Evolutionary conservation across 2,888 invertebrate genomes (phyloP).

Genomic region (Aphidius colemani): DNA sequence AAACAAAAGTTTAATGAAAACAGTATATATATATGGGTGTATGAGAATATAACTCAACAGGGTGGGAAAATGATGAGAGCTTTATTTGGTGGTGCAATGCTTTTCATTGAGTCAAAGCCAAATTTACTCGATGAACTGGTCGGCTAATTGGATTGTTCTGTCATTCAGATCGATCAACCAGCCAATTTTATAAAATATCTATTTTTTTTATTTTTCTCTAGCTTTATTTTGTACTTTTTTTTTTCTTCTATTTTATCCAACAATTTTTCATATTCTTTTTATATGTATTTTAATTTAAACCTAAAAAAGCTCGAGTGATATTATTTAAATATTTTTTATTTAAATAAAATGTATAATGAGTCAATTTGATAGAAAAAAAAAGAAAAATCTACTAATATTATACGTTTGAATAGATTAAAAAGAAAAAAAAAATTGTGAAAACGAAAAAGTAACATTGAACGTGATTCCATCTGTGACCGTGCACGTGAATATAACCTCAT

Average conservation of each 20-base stretch:
- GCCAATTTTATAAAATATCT: slow-evolving; percentile 13
- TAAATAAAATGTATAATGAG: too few species aligned
- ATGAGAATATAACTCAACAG: too few species aligned
- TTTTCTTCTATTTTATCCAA: too few species aligned
- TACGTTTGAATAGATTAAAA: neutral
- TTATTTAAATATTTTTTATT: too few species aligned
- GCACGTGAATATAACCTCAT: slow-evolving; percentile 9
- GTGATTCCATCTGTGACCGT: slow-evolving; percentile 19
- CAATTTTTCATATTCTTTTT: too few species aligned
- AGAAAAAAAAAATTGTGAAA: neutral
- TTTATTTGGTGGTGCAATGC: neutral
- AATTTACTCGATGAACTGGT: slow-evolving; percentile 12
- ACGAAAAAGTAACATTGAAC: slow-evolving; percentile 3
- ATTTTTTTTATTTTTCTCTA: neutral
- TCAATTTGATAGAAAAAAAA: too few species aligned
- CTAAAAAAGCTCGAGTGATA: too few species aligned
- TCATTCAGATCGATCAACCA: slow-evolving; percentile 17
- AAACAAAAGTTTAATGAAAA: too few species aligned
- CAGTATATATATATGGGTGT: too few species aligned
- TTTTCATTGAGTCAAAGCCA: neutral
- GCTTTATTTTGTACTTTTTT: neutral
- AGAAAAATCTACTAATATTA: neutral
- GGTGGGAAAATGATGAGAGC: neutral
- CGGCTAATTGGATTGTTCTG: slow-evolving; percentile 21
- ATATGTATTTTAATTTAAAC: too few species aligned